Base-by-base conservation (phyloP, 1,140 invertebrate genomes). In the Sminthurinus signatus region DNA sequence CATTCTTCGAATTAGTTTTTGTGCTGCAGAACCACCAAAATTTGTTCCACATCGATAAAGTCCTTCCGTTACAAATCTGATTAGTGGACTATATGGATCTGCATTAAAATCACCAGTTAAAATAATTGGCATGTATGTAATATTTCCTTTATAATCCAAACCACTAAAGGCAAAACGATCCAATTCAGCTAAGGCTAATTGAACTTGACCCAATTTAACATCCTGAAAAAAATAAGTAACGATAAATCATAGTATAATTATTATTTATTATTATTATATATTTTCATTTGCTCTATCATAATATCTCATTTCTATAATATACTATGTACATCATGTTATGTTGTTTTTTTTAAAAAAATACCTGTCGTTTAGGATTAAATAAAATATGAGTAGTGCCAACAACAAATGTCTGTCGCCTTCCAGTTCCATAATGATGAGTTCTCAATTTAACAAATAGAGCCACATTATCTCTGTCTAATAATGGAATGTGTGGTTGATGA, bases 301-400 rank as follows among this genome's bases (percentile, higher is more conserved):
- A 51, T 27, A 64, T 2, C 44, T 62, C 27, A 28, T 8, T 36
- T 36, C 5, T 15, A 27, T 23, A 39, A 29, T 39, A 19, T n/a
- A n/a, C n/a, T n/a, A n/a, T n/a, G n/a, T n/a, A n/a, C n/a, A n/a
- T n/a, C n/a, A n/a, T n/a, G n/a, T n/a, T n/a, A n/a, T n/a, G n/a
- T n/a, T n/a, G n/a, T n/a, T n/a, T n/a, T n/a, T n/a, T n/a, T n/a
- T n/a, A n/a, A n/a, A 10, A 43, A 52, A 31, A 44, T 59, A 71
- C 69, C 44, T 42, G 84, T 28, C 94, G 77, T 72, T 79, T 85
- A 0, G 91, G 91, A 81, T 97, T 97, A 75, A 88, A 98, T 5
- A 97, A 78, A n/a, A 98, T 79, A 79, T 98, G 95, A 0, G 94
- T 97, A 2, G 91, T 98, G 4, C 90, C 91, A 0, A 97, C 82